Conservation (phyloP, 2,888 invertebrate genomes). For the Euplexia lucipara region DNA sequence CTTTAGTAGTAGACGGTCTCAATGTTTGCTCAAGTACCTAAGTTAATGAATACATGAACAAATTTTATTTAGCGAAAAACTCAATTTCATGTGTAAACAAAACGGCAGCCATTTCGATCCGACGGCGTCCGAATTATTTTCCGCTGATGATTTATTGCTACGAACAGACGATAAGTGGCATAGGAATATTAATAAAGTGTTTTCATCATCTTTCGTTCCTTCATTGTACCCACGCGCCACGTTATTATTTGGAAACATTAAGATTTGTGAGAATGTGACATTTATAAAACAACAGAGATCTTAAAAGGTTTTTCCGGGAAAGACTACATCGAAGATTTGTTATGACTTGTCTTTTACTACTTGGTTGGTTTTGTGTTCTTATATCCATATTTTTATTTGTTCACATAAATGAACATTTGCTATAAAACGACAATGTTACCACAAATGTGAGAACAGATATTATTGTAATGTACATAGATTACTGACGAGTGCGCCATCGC, state of each 20-base stretch:
- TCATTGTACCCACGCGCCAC: not conserved
- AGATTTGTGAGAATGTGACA: conserved; percentile 24
- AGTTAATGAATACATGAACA: conserved; percentile 79
- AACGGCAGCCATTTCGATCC: conserved; percentile 64
- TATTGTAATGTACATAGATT: conserved; percentile 54
- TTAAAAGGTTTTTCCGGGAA: conserved; percentile 30
- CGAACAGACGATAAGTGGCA: conserved; percentile 56
- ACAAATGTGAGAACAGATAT: conserved; percentile 46
- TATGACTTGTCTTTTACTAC: conserved; percentile 50
- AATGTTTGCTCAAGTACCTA: conserved; percentile 76
- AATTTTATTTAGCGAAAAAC: conserved; percentile 79
- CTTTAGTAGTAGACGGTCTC: conserved; percentile 63
- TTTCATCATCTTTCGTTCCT: conserved; percentile 25
- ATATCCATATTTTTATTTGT: conserved; percentile 52
- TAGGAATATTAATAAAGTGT: conserved; percentile 42
- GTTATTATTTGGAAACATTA: conserved; percentile 37
- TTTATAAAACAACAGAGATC: conserved; percentile 37
- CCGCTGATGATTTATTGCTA: conserved; percentile 66
- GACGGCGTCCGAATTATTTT: conserved; percentile 68
- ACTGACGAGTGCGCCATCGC: conserved; percentile 47
- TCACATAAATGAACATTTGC: conserved; percentile 54
- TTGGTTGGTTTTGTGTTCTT: conserved; percentile 48
- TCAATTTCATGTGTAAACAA: conserved; percentile 80
- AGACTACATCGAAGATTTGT: conserved; percentile 36
- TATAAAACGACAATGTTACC: conserved; percentile 49